Evolutionary conservation across 2,113 vertebrate genomes (phyloP), one percentile per base, ranked within the genome.

Genomic region (Paracanthobrama guichenoti): DNA sequence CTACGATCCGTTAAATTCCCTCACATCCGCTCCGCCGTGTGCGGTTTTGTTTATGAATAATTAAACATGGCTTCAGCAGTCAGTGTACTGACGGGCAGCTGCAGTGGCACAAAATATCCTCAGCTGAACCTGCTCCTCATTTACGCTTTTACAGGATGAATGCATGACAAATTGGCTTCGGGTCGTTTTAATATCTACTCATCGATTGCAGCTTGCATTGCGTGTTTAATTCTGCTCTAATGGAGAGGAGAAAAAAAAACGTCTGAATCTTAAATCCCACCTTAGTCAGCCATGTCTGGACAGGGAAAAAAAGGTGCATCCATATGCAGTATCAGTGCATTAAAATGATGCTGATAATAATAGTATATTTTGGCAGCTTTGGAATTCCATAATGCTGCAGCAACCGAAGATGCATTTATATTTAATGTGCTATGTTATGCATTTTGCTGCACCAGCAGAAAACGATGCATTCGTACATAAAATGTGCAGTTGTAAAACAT

Each of bases 251-350:
- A 35, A 39, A 1, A 24, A 14, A 62, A n/a, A 64, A 62, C 42
- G 35, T 24, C 2, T 22, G 24, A n/a, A 31, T 80, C 13, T 66
- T 66, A 31, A 80, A 80, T 44, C 46, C 14, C 50, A 35, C 20
- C 39, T 35, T 67, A 78, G 31, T 42, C 66, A 85, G 31, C 39
- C 46, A 46, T 26, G 74, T 83, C 48, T 35, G 87, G 86, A 86
- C 75, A 50, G 64, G 6, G 24, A 46, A 42, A 85, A 79, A 73
- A 87, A 64, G 76, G 84, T 67, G 79, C 79, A 28, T 89, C 82
- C 85, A 88, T 76, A 26, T 90, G 87, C 91, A 92, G 89, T 71
- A 86, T 88, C 79, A 92, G 92, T 93, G 92, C 86, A 91, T 91
- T 92, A 93, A 90, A 89, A 92, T 74, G 14, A 57, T 35, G 10